Evolutionary conservation across 2,113 vertebrate genomes (phyloP), one percentile per base, ranked within the genome.

Genomic region (Nothocercus julius): DNA sequence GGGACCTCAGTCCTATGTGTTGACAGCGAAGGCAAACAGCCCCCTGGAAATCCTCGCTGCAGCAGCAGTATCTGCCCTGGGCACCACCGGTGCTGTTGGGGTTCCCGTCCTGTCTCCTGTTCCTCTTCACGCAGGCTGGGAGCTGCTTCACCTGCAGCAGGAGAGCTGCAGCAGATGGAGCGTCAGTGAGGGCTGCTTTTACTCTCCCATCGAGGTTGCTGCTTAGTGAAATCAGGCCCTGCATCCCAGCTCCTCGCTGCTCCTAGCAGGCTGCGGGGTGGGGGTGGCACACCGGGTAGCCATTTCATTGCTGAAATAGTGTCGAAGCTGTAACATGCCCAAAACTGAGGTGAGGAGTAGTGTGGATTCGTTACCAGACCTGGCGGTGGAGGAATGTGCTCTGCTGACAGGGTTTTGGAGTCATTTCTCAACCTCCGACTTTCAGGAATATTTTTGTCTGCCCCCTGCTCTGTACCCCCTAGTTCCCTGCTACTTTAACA

Each of bases 101-200:
- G 56, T n/a, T 85, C 34, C 38, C 77, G 85, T 53, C 32, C 12
- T 63, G 5, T 58, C 36, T 82, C 34, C 53, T 22, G 12, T 36
- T 85, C 19, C 5, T n/a, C 0, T 0, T 82, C 62, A 14, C 6
- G 0, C 1, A 13, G 59, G 2, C 40, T 2, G 34, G 58, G 47
- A 90, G 54, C 21, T 36, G 6, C 45, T 68, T 44, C 49, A 1
- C 0, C 0, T 0, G 1, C 42, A 84, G 69, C 89, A 47, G 75
- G 67, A 85, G 63, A 54, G 80, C 75, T 56, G 5, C 45, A 74
- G 83, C 74, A 70, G 64, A 15, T 5, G 11, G 78, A 69, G 80
- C 61, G 44, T 7, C 51, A 28, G 28, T 2, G 38, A 7, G 8
- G 36, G 64, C 75, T 58, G 32, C 44, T 87, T 87, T 49, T 87